Evolutionary conservation across 2,113 vertebrate species (phyloP), one percentile per base, ranked within the genome.

Genomic region (Hypanus sabinus): DNA sequence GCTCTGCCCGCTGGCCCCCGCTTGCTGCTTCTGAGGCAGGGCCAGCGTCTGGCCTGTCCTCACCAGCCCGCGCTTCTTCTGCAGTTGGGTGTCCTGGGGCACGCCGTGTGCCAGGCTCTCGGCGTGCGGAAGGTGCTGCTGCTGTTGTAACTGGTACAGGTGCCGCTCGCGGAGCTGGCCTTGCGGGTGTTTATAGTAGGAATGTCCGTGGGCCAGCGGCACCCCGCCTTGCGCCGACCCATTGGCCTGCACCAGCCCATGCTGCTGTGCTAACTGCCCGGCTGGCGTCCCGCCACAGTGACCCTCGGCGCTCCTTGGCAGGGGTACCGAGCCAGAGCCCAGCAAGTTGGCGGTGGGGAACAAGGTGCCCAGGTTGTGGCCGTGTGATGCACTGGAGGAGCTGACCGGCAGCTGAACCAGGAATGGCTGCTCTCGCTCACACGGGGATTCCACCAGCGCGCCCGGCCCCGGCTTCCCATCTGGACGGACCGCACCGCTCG

Each of bases 61-160:
- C 94, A 99, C 97, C 0, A 98, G 97, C 76, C 96, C 97, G 73
- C 98, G 96, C 94, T 99, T 99, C 96, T 99, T 99, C 95, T 99
- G 99, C 95, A 97, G 97, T 94, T 99, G 98, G 65, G 98, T 97
- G 87, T 99, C 98, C 95, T 99, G 98, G 94, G 98, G 98, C 71
- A 98, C 96, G 57, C 7, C 94, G 94, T 96, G 97, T 94, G 97
- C 95, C 0, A 97, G 94, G 79, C 94, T 96, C 94, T 99, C 98
- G n/a, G 97, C 95, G 0, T 98, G 98, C 14, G 97, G 95, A 75
- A 98, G 95, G 0, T 99, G 98, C 95, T 98, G 98, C 94, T 99
- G 98, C 94, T 46, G 46, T 46, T 46, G 46, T 46, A 99, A 95
- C 94, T 99, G 99, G 95, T 99, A 99, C 65, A 99, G 96, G 90